Conservation (phyloP, 2,888 invertebrate species). For the Chrysopilus asiliformis region DNA sequence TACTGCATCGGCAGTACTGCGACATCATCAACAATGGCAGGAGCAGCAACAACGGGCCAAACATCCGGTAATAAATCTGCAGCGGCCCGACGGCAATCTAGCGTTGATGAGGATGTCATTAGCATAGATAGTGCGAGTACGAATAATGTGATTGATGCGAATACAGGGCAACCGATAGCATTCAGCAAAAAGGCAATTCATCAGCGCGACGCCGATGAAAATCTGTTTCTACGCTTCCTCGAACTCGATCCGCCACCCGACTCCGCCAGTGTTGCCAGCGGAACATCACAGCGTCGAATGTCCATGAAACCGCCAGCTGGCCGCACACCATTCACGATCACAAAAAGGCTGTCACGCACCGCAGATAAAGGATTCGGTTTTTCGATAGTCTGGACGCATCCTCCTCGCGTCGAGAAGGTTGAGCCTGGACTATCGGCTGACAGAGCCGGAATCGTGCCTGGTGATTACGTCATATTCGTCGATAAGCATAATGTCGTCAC, state of each 20-base stretch:
- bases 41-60: slow-evolving; percentile 21
- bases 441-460: slow-evolving; percentile 65
- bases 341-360: slow-evolving; percentile 45
- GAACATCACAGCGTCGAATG: slow-evolving; percentile 15
- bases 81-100: slow-evolving; percentile 28
- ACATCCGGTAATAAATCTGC: slow-evolving; percentile 32
- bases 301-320: slow-evolving; percentile 42
- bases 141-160: slow-evolving; percentile 13
- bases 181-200: slow-evolving; percentile 44
- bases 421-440: slow-evolving; percentile 72
- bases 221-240: slow-evolving; percentile 58
- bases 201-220: slow-evolving; percentile 57
- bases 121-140: slow-evolving; percentile 28
- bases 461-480: slow-evolving; percentile 79
- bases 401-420: slow-evolving; percentile 72
- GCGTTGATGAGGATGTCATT: slow-evolving; percentile 30
- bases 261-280: neutral
- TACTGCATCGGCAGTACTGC: slow-evolving; percentile 14
- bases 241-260: slow-evolving; percentile 66
- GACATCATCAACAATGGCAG: slow-evolving; percentile 17
- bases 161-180: slow-evolving; percentile 23
- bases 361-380: slow-evolving; percentile 62
- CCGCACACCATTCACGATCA: slow-evolving; percentile 71
- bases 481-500: slow-evolving; percentile 78
- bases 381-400: slow-evolving; percentile 80